Evolutionary conservation across 2,113 vertebrate genomes (phyloP).

Genomic region (Piaya cayana): DNA sequence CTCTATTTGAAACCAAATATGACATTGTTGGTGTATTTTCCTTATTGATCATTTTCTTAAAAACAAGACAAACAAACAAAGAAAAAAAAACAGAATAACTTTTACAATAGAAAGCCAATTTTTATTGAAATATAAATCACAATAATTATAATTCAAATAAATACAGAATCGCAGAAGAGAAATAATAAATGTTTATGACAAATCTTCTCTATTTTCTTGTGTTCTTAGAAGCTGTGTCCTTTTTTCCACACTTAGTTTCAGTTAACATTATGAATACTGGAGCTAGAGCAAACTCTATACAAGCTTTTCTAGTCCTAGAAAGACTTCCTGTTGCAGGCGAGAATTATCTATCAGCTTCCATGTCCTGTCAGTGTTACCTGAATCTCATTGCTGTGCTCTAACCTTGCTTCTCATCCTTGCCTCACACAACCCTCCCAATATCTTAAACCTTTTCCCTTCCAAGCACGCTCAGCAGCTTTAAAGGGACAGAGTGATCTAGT

Average conservation of each 20-base stretch:
- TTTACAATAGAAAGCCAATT: not conserved
- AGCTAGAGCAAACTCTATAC: not conserved
- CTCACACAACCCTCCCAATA: not conserved
- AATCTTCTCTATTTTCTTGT: not conserved
- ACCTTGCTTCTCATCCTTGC: not conserved
- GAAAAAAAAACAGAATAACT: not conserved
- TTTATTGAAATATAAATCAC: not conserved
- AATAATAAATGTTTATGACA: not conserved
- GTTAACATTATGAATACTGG: not conserved
- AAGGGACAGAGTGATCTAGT: not conserved
- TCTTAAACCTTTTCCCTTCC: not conserved
- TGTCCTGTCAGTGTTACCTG: not conserved
- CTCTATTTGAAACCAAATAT: not conserved
- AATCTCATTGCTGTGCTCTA: not conserved
- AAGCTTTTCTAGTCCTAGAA: not conserved
- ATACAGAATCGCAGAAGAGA: not conserved
- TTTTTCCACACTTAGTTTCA: not conserved
- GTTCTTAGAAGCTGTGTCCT: not conserved
- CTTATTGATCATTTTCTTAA: not conserved
- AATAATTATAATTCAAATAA: not conserved
- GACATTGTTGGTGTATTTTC: not conserved
- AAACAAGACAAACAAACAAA: not conserved
- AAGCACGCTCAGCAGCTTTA: not conserved
- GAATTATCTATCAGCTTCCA: not conserved
- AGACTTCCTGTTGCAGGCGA: not conserved